Conservation (phyloP, 2,888 invertebrate genomes). For the Agonopterix heracliana region DNA sequence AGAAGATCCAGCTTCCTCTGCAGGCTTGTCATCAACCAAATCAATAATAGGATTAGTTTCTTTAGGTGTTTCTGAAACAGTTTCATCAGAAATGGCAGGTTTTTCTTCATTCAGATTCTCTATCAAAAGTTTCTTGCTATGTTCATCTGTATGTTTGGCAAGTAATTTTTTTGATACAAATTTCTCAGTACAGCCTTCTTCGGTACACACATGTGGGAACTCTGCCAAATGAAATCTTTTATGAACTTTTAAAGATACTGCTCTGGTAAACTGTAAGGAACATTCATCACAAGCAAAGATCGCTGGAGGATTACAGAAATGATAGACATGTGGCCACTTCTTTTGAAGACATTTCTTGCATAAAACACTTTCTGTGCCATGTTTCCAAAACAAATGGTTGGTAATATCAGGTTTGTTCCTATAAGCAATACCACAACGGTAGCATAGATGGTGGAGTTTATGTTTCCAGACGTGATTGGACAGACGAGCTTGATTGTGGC, state of each 20-base stretch:
- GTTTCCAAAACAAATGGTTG: conserved; percentile 94
- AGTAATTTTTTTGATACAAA: conserved; percentile 89
- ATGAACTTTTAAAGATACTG: conserved; percentile 89
- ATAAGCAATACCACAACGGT: conserved; percentile 91
- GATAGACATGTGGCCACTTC: conserved; percentile 94
- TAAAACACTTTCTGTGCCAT: conserved; percentile 90
- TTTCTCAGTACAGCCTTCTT: conserved; percentile 82
- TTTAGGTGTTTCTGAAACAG: conserved; percentile 39
- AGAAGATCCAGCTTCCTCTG: conserved; percentile 47
- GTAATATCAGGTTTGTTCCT: conserved; percentile 92
- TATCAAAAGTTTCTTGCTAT: conserved; percentile 59
- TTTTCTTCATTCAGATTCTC: conserved; percentile 49
- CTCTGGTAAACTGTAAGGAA: conserved; percentile 82
- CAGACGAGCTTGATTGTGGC: conserved; percentile 85
- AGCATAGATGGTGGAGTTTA: conserved; percentile 90
- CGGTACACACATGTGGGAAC: conserved; percentile 82
- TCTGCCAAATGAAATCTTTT: conserved; percentile 85
- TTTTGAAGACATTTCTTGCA: conserved; percentile 92
- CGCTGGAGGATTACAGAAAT: conserved; percentile 89
- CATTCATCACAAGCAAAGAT: conserved; percentile 89
- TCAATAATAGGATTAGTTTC: conserved; percentile 52
- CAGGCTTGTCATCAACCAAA: conserved; percentile 51
- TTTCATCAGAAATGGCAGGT: conserved; percentile 29
- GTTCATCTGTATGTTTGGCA: conserved; percentile 81
- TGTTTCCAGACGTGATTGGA: conserved; percentile 95